Conservation (phyloP, 1,140 invertebrate genomes). For the Monochamus saltuarius region DNA sequence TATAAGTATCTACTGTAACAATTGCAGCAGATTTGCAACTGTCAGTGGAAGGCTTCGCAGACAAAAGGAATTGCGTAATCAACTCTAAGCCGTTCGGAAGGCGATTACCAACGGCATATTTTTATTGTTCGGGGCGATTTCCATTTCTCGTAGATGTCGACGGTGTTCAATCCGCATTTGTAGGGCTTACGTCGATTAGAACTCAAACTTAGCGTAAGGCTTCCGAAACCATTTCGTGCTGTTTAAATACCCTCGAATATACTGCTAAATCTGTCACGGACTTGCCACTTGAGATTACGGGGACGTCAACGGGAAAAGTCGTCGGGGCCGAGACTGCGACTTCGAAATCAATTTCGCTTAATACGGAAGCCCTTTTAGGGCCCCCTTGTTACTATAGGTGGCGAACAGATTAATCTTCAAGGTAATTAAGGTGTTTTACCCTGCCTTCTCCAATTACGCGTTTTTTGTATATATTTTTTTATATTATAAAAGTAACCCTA, state of each 20-base stretch:
- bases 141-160: slow-evolving; percentile 20
- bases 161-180: slow-evolving; percentile 31
- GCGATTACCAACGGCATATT: slow-evolving; percentile 17
- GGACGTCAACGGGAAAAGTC: not conserved
- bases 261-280: slow-evolving; percentile 7
- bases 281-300: slow-evolving; percentile 11
- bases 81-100: slow-evolving; percentile 13
- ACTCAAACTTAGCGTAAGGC: slow-evolving; percentile 29
- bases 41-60: not conserved
- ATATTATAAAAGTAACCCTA: too few species aligned
- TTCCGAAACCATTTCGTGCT: slow-evolving; percentile 37
- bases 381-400: not conserved
- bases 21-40: slow-evolving; percentile 5
- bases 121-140: slow-evolving; percentile 36
- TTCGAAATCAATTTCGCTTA: slow-evolving; percentile 9
- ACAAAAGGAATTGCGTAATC: slow-evolving; percentile 17
- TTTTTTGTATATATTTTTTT: too few species aligned
- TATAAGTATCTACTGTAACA: not conserved
- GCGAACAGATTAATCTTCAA: too few species aligned
- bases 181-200: slow-evolving; percentile 37
- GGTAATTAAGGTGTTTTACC: too few species aligned
- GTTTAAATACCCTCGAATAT: not conserved
- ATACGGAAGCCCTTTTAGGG: slow-evolving; percentile 4
- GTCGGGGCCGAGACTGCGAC: not conserved
- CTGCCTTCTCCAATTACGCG: too few species aligned